Evolutionary conservation across 2,797 vertebrate species (phyloP), one percentile per base, ranked within the genome.

Genomic region (Coranthus polyacanthus): DNA sequence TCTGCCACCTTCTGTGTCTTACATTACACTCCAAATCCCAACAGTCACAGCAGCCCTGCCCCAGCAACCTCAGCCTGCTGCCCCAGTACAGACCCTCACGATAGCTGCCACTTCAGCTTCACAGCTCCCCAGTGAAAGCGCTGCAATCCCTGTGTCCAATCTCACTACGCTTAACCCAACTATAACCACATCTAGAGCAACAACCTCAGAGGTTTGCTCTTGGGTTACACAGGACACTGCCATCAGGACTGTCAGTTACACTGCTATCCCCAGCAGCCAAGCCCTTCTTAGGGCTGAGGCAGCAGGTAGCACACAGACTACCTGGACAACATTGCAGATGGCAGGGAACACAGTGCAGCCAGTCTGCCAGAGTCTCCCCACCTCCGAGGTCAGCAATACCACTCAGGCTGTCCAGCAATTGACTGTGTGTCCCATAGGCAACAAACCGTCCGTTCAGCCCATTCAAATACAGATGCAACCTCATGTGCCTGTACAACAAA

Each of bases 251-350:
- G 53, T 89, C 44, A 86, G 84, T 66, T 91, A 88, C 21, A 87
- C 91, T 8, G 66, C 49, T 7, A 65, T 92, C 0, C 88, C 92
- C 24, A 70, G 87, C 62, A 93, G 79, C 54, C 90, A 88, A 56
- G 71, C 84, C 55, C 86, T 92, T 63, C 89, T 91, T 66, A 94
- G 93, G 68, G 88, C 95, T 21, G 95, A 93, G 72, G 93, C 96
- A 1, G 92, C 95, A 72, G 96, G 96, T 67, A 98, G 95, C 85
- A 99, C 98, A 2, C 97, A 98, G 90, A 99, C 98, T 7, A 99
- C 98, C 0, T 99, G 98, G 98, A 98, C 98, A 16, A 99, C 98
- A 9, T 84, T 99, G 86, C 98, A 99, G 62, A 92, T 99, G 76
- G 93, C 96, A 0, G 97, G 97, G 53, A 99, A 97, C 85, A 99